Evolutionary conservation across 2,113 vertebrate genomes (phyloP).

Genomic region (Procavia capensis): DNA sequence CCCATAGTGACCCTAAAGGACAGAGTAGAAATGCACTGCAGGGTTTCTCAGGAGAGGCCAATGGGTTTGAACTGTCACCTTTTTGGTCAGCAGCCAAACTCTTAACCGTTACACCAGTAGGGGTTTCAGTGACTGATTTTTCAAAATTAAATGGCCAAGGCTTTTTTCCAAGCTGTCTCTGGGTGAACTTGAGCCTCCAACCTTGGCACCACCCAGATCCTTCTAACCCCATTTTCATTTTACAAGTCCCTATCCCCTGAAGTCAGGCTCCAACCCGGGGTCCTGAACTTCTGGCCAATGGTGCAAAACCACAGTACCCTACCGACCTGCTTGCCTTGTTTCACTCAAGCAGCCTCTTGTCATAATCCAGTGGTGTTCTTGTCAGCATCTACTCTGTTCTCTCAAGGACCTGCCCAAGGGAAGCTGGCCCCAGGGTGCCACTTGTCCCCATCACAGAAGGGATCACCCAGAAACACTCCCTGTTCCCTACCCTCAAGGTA

Average conservation of each 20-base stretch:
- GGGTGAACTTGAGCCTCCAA: not conserved
- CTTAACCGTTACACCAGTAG: too few species aligned
- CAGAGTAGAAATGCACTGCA: too few species aligned
- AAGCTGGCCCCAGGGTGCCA: not conserved
- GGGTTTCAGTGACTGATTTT: not conserved
- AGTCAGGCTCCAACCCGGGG: not conserved
- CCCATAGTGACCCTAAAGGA: too few species aligned
- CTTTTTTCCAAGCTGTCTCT: not conserved
- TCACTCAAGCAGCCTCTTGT: not conserved
- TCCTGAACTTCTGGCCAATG: not conserved
- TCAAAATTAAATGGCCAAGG: not conserved
- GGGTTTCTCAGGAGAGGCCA: too few species aligned
- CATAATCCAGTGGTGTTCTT: not conserved
- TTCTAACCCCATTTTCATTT: not conserved
- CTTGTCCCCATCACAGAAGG: not conserved
- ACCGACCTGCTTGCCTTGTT: not conserved
- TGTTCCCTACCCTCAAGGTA: too few species aligned
- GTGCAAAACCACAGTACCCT: not conserved
- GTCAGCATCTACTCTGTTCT: not conserved
- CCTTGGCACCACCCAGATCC: not conserved
- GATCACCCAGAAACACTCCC: not conserved
- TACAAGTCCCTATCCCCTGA: not conserved
- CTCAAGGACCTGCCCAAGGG: not conserved
- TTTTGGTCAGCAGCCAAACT: too few species aligned
- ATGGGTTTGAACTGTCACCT: too few species aligned